Evolutionary conservation across 2,888 invertebrate genomes (phyloP).

Genomic region (Aphelenchoides bicaudatus): DNA sequence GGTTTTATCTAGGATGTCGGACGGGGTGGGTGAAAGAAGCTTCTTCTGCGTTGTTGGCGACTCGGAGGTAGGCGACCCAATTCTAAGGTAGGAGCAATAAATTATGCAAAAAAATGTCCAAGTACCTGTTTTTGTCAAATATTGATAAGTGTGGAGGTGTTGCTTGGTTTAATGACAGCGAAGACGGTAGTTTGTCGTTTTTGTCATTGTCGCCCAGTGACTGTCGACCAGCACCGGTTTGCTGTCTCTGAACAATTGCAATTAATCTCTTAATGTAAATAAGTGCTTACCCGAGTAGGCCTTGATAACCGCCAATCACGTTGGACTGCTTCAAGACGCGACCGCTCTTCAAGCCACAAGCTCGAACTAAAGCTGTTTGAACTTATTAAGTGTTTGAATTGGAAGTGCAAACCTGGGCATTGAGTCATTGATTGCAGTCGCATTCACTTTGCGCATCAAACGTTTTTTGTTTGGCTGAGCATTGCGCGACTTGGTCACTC

Average conservation of each 20-base stretch:
- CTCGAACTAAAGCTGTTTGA: slow-evolving; percentile 8
- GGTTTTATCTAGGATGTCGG: too few relatives aligned
- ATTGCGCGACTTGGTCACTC: slow-evolving; percentile 7
- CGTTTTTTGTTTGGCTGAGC: slow-evolving; percentile 21
- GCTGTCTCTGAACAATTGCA: slow-evolving; percentile 17
- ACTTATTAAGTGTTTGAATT: not conserved
- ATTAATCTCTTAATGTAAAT: slow-evolving; percentile 18
- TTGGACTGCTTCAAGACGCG: slow-evolving; percentile 57
- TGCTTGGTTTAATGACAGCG: slow-evolving; percentile 22
- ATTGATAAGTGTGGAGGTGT: slow-evolving; percentile 19
- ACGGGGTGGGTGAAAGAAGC: not conserved
- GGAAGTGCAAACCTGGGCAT: slow-evolving; percentile 16
- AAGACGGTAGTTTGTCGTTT: too few relatives aligned
- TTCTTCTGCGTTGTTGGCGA: slow-evolving; percentile 1
- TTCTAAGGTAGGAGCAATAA: not conserved
- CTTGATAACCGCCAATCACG: slow-evolving; percentile 55
- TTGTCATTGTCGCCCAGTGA: slow-evolving; percentile 15
- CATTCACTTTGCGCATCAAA: slow-evolving; percentile 26
- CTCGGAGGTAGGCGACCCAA: not conserved
- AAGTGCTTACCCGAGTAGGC: slow-evolving; percentile 38
- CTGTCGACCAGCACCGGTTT: slow-evolving; percentile 18
- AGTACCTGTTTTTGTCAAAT: slow-evolving; percentile 32
- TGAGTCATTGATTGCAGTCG: slow-evolving; percentile 15
- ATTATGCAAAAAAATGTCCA: not conserved
- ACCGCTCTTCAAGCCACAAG: slow-evolving; percentile 44